These are phyloP conservation scores for Trimorus sp. DNA, from an alignment of 2,888 invertebrate genomes.

Conservation along the genomic window DNA sequence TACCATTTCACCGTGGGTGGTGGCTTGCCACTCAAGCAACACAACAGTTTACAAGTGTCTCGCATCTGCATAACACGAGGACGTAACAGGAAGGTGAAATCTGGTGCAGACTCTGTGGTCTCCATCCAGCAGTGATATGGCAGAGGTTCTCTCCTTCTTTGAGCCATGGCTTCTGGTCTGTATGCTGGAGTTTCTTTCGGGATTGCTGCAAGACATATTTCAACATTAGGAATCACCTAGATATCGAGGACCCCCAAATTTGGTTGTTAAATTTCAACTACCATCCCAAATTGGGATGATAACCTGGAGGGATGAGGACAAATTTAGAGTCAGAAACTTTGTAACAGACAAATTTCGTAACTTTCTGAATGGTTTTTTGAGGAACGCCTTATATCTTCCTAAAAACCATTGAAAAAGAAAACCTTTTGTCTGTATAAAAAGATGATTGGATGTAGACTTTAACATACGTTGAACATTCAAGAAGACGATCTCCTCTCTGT, in stretches of 20 bases:
- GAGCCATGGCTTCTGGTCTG: slow-evolving; percentile 86
- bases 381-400: no score
- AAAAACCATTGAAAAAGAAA: no score
- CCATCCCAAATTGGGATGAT: no score
- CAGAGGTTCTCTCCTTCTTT: slow-evolving; percentile 90
- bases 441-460: no score
- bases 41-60: slow-evolving; percentile 98
- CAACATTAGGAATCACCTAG: background rate
- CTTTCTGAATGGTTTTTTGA: no score
- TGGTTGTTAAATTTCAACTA: no score
- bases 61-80: slow-evolving; percentile 99
- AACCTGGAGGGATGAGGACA: no score
- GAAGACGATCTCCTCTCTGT: slow-evolving; percentile 97
- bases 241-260: no score
- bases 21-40: slow-evolving; percentile 97
- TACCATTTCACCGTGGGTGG: slow-evolving; percentile 95
- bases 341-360: no score
- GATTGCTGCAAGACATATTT: slow-evolving; percentile 83
- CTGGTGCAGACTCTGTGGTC: slow-evolving; percentile 95
- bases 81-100: slow-evolving; percentile 98
- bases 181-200: slow-evolving; percentile 88
- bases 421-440: no score
- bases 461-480: slow-evolving; percentile 93
- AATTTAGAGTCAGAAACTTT: no score
- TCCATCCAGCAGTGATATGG: slow-evolving; percentile 96